Evolutionary conservation across 1,140 invertebrate genomes (phyloP).

Genomic region (Hylaeus volcanicus): DNA sequence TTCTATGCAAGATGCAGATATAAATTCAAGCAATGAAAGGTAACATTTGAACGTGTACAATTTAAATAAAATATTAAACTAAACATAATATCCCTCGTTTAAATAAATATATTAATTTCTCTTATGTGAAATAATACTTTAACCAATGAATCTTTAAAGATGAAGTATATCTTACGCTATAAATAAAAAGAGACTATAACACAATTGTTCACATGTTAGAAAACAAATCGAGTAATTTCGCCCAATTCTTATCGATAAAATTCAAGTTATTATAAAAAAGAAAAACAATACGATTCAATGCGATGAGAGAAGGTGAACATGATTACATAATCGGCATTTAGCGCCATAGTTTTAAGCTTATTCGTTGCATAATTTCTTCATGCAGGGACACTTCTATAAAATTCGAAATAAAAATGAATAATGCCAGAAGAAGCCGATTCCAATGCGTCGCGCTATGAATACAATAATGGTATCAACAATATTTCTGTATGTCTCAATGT

Average conservation of each 20-base stretch:
- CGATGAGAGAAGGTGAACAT: neutral
- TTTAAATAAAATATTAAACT: neutral
- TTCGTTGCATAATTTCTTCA: conserved; percentile 20
- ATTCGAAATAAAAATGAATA: neutral
- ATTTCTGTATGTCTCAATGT: neutral
- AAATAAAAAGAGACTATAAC: neutral
- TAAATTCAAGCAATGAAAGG: neutral
- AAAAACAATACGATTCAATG: neutral
- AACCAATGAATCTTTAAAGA: neutral
- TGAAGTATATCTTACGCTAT: neutral
- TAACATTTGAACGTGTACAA: neutral
- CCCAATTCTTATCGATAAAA: neutral
- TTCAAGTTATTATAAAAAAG: neutral
- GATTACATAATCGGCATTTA: conserved; percentile 10
- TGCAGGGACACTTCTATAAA: neutral
- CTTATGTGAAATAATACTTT: conserved; percentile 14
- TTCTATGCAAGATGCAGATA: neutral
- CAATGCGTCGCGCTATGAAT: neutral
- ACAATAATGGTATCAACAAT: conserved; percentile 31
- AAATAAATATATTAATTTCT: conserved; percentile 20
- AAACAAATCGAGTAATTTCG: neutral
- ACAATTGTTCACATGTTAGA: neutral
- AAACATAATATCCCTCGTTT: neutral
- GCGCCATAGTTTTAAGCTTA: conserved; percentile 17
- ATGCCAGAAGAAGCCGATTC: neutral